Base-by-base conservation (phyloP, 1,140 invertebrate genomes). In the Polypedilum vanderplanki region DNA sequence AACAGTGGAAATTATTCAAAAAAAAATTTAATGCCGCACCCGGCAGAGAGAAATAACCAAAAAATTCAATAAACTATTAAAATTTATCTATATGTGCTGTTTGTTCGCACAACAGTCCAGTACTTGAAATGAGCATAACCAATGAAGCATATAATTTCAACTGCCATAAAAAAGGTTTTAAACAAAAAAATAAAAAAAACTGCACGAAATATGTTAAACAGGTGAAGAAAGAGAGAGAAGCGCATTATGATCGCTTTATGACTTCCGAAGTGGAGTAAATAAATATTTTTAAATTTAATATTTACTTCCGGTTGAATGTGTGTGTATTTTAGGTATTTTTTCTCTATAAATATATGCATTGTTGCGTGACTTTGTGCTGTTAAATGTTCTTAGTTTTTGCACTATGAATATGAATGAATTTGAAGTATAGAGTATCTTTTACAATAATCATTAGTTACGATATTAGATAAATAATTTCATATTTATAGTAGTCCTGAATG, bases 191-290 rank as follows among this genome's bases (percentile, higher is more conserved):
- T 4, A 57, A 57, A 57, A n/a, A n/a, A 57, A 57, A 57, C n/a
- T 57, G 46, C 46, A 57, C 46, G 46, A 57, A 57, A 57, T 57
- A 57, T 57, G 46, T n/a, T 57, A 57, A 57, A 57, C 46, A 57
- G 46, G 46, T 57, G 46, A 5, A 33, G 24, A 33, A n/a, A n/a
- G n/a, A n/a, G n/a, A 33, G 24, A 33, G 24, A 33, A 33, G 12
- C 46, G 46, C 46, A n/a, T 57, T 57, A 57, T 57, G 46, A 57
- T n/a, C 46, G 46, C 12, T 57, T 57, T 57, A 57, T 57, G 46
- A 57, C 46, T 57, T 57, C 46, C 46, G 46, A 57, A 57, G 46
- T 12, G 46, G n/a, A 57, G 46, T 57, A 57, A 57, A 57, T 57
- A 57, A 57, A 57, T 57, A 15, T 57, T 57, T 57, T 57, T 57